Conservation (phyloP, 2,797 vertebrate species). For the Myripristis murdjan region DNA sequence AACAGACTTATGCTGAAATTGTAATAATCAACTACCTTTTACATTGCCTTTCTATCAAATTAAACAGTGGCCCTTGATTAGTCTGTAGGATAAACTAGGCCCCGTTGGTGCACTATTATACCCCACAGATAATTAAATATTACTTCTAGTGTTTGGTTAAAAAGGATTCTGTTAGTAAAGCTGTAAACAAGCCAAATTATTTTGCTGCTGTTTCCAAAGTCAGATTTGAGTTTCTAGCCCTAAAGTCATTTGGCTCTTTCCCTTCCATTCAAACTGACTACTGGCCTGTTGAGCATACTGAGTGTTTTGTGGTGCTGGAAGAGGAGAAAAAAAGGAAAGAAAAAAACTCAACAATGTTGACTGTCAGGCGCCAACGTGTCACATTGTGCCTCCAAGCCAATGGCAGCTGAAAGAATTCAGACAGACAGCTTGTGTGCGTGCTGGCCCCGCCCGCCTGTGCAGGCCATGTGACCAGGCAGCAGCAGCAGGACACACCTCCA, state of each 20-base stretch:
- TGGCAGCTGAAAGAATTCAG: slow-evolving; percentile 49
- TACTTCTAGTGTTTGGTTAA: neutral
- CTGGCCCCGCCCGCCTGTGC: slow-evolving; percentile 1
- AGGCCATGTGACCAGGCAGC: slow-evolving; percentile 39
- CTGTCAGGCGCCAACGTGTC: slow-evolving; percentile 35
- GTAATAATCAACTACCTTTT: no score
- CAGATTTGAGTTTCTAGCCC: neutral
- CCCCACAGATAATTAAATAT: neutral
- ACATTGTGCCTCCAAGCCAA: slow-evolving; percentile 52
- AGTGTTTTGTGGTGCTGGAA: slow-evolving; percentile 4
- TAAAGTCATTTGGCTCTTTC: neutral
- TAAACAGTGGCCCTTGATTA: no score
- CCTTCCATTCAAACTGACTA: slow-evolving; percentile 7
- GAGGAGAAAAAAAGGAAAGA: neutral
- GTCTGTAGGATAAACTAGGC: no score
- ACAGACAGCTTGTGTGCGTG: slow-evolving; percentile 15
- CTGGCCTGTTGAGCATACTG: neutral
- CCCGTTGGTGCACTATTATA: neutral
- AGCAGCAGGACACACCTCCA: slow-evolving; percentile 24
- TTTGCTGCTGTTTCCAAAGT: neutral
- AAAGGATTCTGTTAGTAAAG: neutral
- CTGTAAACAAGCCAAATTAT: neutral
- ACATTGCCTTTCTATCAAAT: no score
- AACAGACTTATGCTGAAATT: no score
- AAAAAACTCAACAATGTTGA: slow-evolving; percentile 21